Base-by-base conservation (phyloP, 2,113 vertebrate genomes). In the Capreolus pygargus region DNA sequence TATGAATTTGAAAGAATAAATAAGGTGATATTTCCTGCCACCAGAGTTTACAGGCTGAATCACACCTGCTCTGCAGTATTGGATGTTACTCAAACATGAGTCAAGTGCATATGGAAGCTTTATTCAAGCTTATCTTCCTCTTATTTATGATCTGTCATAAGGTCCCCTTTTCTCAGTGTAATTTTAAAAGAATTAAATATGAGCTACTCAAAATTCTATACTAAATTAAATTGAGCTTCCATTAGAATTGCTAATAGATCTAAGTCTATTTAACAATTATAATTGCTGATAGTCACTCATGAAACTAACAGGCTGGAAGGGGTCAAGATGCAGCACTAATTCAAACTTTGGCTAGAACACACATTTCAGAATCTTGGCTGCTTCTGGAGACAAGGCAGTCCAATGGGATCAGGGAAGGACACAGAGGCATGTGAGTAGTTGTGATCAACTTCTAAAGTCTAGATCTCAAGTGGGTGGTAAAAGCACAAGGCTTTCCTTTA, bases 181-280 rank as follows among this genome's bases (percentile, higher is more conserved):
- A 96, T 97, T 95, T 97, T 94, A 97, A 95, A 97, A 39, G 96
- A 94, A 96, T 97, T 97, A 97, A 97, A 55, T 78, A 60, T 39
- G 47, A 95, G 55, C 70, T 58, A 57, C 45, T 91, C 86, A 54
- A 54, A 92, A 79, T 78, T 93, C 89, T 89, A 45, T 36, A 78
- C 61, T 67, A 96, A 94, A 70, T 94, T 58, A 57, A n/a, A 33
- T 7, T 86, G 16, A 11, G 50, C 85, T 91, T 86, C 64, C 28
- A 39, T 39, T 91, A 74, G 78, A 93, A 94, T 79, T 93, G 43
- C 19, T 79, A 84, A 94, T 70, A 23, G 36, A 60, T 82, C 36
- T 14, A 50, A 50, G 36, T 79, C 30, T 58, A 64, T 67, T 88
- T 85, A 94, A 85, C 14, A 74, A 28, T 45, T 45, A 21, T 76